A percentile compares a stretch with the other conserved stretches of the same genome.
Conservation (phyloP, 2,797 vertebrate species). For the Lithobates pipiens region DNA sequence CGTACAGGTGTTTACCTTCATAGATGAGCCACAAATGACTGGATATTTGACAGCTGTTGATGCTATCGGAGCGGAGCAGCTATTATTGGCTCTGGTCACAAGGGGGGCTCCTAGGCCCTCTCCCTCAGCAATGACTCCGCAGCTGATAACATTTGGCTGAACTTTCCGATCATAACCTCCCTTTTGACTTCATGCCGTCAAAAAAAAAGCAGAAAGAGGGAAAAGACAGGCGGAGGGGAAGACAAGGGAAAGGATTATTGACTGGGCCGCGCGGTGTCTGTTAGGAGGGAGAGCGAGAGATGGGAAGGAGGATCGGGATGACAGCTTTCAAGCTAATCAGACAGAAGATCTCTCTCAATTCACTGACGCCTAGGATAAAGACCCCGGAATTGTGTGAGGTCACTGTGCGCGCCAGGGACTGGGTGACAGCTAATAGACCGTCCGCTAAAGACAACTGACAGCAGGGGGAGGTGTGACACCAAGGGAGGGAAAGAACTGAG, state of each 20-base stretch:
- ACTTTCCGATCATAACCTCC: constrained; percentile 95
- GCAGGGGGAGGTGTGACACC: not conserved
- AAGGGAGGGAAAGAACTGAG: not conserved
- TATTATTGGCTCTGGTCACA: constrained; percentile 85
- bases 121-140: constrained; percentile 86
- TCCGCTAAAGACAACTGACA: not conserved
- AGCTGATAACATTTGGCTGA: constrained; percentile 99
- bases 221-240: constrained; percentile 78
- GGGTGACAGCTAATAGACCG: not conserved
- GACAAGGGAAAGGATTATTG: constrained; percentile 85
- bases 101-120: constrained; percentile 79
- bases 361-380: constrained; percentile 77
- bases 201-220: constrained; percentile 82
- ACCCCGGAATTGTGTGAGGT: constrained; percentile 72
- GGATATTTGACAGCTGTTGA: constrained; percentile 90
- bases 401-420: constrained; percentile 59
- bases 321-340: constrained; percentile 91
- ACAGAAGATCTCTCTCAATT: constrained; percentile 75
- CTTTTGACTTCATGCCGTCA: constrained; percentile 88
- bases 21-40: constrained; percentile 88
- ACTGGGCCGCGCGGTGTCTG: constrained; percentile 85
- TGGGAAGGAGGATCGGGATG: constrained; percentile 75
- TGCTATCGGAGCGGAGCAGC: constrained; percentile 86
- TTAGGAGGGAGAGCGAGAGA: constrained; percentile 80
- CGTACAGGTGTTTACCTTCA: constrained; percentile 97